phyloP scores from a whole-genome alignment of 2,797 vertebrate species.

The Phylloscopus collybita region DNA sequence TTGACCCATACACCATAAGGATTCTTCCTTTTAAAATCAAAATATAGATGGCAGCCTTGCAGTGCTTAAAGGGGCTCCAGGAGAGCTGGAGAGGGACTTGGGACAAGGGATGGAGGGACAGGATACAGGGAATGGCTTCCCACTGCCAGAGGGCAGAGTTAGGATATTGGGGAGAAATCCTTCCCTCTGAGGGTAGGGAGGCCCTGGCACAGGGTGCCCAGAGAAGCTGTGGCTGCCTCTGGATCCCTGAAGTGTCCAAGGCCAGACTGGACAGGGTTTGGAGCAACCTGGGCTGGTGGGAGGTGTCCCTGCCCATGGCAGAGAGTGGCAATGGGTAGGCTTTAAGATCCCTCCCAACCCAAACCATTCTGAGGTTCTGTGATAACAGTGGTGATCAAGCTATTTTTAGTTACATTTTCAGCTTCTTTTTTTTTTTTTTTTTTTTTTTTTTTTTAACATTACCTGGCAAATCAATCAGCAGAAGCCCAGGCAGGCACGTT shows the following conservation, averaged over 20 bases:
- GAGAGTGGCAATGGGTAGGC: too few species aligned
- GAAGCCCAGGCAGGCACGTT: background rate
- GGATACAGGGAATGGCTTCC: background rate
- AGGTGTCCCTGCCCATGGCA: background rate
- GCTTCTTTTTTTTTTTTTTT: background rate
- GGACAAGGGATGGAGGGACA: background rate
- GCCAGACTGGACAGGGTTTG: rapidly evolving
- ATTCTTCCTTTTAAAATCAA: background rate
- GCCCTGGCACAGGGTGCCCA: background rate
- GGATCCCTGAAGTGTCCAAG: background rate
- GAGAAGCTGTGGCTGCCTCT: background rate
- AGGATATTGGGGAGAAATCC: rapidly evolving
- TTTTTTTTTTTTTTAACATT: background rate
- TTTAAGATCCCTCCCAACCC: background rate
- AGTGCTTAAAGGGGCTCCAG: background rate
- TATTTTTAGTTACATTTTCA: background rate
- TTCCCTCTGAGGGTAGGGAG: rapidly evolving
- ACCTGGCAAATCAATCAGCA: background rate
- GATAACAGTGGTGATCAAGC: background rate
- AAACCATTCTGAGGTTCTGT: background rate
- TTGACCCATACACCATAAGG: background rate
- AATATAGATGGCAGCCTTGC: background rate
- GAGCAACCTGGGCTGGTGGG: rapidly evolving
- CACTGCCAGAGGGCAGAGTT: background rate
- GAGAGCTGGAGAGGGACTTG: background rate